These are phyloP conservation scores for Rhagoletis zephyria DNA, from an alignment of 1,140 invertebrate species.

Conservation along the genomic window DNA sequence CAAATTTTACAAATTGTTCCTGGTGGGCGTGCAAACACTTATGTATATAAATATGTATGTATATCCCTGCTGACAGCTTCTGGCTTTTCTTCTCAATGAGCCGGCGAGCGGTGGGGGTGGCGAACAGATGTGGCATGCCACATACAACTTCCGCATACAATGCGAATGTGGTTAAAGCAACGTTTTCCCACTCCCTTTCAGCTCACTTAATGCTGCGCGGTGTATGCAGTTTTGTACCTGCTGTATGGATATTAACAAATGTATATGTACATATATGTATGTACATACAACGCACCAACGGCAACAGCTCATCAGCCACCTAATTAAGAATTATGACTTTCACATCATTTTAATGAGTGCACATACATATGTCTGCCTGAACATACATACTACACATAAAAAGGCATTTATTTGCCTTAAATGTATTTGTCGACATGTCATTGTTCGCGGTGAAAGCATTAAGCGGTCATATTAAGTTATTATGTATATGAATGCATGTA, in stretches of 20 bases:
- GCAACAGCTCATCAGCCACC: not conserved
- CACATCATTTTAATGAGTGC: slow-evolving; percentile 2
- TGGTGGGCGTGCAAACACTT: too few species aligned
- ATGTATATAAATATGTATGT: too few species aligned
- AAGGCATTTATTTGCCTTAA: too few species aligned
- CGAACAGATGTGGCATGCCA: not conserved
- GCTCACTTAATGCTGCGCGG: not conserved
- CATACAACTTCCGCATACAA: not conserved
- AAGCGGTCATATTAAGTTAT: slow-evolving; percentile 8
- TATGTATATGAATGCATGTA: not conserved
- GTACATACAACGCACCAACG: not conserved
- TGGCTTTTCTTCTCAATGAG: too few species aligned
- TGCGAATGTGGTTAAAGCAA: not conserved
- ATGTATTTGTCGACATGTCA: too few species aligned
- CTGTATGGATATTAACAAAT: too few species aligned
- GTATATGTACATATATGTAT: not conserved
- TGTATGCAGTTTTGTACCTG: too few species aligned
- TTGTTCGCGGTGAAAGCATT: not conserved
- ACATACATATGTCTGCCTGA: not conserved
- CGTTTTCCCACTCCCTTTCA: not conserved
- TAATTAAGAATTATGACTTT: slow-evolving; percentile 37
- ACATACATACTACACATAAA: too few species aligned
- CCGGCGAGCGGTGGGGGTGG: not conserved
- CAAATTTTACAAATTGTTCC: too few species aligned
- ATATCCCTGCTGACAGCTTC: too few species aligned